Evolutionary conservation across 2,888 invertebrate genomes (phyloP).

Genomic region (Oscheius myriophilus): DNA sequence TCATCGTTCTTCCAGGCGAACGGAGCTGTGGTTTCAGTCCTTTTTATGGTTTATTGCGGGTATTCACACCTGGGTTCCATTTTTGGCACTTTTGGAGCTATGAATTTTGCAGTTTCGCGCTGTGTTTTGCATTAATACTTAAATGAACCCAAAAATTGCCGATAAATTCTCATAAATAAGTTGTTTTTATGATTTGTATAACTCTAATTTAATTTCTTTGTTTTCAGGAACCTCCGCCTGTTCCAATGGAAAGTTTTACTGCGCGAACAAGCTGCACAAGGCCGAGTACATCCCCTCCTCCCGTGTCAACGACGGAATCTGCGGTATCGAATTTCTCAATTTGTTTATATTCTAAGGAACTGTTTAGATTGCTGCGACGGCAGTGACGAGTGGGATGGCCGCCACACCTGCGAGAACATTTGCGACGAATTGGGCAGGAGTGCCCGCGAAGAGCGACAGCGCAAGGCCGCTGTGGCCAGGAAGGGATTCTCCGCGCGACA

Average conservation of each 20-base stretch:
- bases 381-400: constrained; percentile 76
- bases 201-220: constrained; percentile 28
- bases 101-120: too few relatives aligned
- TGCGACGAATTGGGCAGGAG: constrained; percentile 79
- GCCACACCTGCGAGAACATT: constrained; percentile 80
- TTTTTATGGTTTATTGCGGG: too few relatives aligned
- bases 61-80: too few relatives aligned
- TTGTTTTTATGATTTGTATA: too few relatives aligned
- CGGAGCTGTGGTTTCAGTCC: too few relatives aligned
- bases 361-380: constrained; percentile 80
- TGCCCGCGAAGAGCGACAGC: constrained; percentile 76
- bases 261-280: constrained; percentile 82
- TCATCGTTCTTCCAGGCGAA: too few relatives aligned
- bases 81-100: too few relatives aligned
- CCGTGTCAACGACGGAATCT: constrained; percentile 90
- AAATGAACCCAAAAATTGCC: too few relatives aligned
- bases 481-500: constrained; percentile 82
- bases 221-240: constrained; percentile 91
- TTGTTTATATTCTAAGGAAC: neutral
- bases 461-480: constrained; percentile 79
- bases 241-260: constrained; percentile 84
- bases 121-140: too few relatives aligned
- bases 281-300: constrained; percentile 81
- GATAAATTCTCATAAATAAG: too few relatives aligned
- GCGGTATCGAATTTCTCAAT: constrained; percentile 71